These are phyloP conservation scores for Listronotus oregonensis DNA, from an alignment of 1,140 invertebrate genomes.

Conservation along the genomic window DNA sequence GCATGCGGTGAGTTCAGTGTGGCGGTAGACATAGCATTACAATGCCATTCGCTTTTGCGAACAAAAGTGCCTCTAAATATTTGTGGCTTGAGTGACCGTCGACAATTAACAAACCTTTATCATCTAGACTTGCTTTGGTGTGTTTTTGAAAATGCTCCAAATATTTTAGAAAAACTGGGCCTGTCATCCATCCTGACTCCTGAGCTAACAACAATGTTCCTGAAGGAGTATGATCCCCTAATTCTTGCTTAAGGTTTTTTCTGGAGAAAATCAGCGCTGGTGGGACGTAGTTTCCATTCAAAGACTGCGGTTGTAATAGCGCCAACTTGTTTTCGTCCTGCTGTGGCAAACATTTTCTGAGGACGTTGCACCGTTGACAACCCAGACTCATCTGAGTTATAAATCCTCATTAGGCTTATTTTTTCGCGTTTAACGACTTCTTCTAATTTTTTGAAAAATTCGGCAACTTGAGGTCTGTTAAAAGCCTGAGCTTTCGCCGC, in stretches of 20 bases:
- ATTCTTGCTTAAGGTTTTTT: too few species aligned
- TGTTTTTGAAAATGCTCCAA: constrained; percentile 3
- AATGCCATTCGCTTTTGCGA: constrained; percentile 18
- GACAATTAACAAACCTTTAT: too few species aligned
- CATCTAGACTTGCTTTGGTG: background rate
- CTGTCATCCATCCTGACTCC: background rate
- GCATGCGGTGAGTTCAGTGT: constrained; percentile 16
- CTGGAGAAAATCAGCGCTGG: too few species aligned
- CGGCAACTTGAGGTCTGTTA: constrained; percentile 1
- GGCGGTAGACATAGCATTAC: constrained; percentile 9
- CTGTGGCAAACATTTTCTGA: too few species aligned
- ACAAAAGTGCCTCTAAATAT: background rate
- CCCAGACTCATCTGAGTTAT: constrained; percentile 50
- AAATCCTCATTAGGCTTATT: background rate
- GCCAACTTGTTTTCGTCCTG: constrained; percentile 50
- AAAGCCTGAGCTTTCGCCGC: too few species aligned
- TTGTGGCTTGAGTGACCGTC: too few species aligned
- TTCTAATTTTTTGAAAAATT: background rate
- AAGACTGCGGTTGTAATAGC: constrained; percentile 40
- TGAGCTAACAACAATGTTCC: constrained; percentile 3
- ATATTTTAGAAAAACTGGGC: background rate
- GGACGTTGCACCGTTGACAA: constrained; percentile 43
- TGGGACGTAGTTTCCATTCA: background rate
- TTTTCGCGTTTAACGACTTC: background rate
- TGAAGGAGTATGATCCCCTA: background rate